Evolutionary conservation across 1,140 invertebrate genomes (phyloP).

Genomic region (Pogonognathellus flavescens): DNA sequence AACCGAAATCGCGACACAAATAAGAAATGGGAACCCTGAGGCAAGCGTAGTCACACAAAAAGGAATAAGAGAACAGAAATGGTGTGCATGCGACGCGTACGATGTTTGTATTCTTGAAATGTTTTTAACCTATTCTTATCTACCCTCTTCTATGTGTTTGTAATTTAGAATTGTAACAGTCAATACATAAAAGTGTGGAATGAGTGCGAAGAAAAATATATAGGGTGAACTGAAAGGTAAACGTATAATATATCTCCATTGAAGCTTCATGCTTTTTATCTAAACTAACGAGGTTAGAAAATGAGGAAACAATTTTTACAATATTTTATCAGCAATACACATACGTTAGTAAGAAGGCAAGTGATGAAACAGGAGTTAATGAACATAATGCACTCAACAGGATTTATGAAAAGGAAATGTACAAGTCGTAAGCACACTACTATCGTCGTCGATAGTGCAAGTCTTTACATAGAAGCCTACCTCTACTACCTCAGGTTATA

Average conservation of each 20-base stretch:
- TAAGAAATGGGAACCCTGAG: background rate
- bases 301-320: background rate
- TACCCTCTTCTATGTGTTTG: background rate
- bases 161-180: background rate
- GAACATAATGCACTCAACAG: too few relatives aligned
- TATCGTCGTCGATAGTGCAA: too few relatives aligned
- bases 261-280: background rate
- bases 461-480: too few relatives aligned
- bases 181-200: background rate
- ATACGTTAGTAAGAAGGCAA: too few relatives aligned
- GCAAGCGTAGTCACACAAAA: background rate
- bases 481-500: too few relatives aligned
- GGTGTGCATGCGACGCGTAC: background rate
- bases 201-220: slow-evolving; percentile 3
- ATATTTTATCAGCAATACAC: background rate
- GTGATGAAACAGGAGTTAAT: too few relatives aligned
- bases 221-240: slow-evolving; percentile 10
- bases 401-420: too few relatives aligned
- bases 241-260: background rate
- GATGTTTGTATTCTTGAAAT: background rate
- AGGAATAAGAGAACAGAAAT: background rate
- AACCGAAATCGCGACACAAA: slow-evolving; percentile 2
- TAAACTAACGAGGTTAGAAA: slow-evolving; percentile 16
- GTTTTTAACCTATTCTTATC: background rate
- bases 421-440: too few relatives aligned